These are phyloP conservation scores for Cochlearius cochlearius DNA, from an alignment of 2,113 vertebrate genomes.

Conservation along the genomic window DNA sequence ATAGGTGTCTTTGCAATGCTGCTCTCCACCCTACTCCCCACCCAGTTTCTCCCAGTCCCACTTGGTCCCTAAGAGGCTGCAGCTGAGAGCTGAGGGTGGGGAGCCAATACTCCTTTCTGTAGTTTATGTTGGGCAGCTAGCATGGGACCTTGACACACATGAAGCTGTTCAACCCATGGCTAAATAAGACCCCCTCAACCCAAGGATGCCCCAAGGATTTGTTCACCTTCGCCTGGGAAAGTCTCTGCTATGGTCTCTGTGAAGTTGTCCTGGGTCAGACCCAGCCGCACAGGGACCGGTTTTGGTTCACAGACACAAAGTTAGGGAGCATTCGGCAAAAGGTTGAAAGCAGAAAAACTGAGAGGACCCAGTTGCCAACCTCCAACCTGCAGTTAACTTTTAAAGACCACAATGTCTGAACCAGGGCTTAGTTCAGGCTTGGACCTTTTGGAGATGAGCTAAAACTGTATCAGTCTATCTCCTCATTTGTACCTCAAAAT, in stretches of 20 bases:
- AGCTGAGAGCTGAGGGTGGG: background rate
- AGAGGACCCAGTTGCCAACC: background rate
- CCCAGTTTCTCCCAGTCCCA: background rate
- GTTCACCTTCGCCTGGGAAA: background rate
- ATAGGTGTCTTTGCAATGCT: background rate
- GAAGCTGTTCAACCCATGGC: background rate
- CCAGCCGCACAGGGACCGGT: background rate
- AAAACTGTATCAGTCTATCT: background rate
- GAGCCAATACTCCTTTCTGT: accelerated
- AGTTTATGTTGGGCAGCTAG: background rate
- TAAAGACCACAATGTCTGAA: too few relatives aligned
- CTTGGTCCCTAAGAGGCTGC: background rate
- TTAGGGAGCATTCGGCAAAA: background rate
- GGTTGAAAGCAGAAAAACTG: background rate
- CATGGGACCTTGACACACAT: background rate
- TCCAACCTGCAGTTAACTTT: background rate
- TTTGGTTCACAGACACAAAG: background rate
- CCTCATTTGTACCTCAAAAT: background rate
- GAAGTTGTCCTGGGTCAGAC: background rate
- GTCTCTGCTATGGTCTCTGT: background rate
- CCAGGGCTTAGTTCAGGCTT: background rate
- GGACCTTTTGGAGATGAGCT: background rate
- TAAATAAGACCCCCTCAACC: background rate
- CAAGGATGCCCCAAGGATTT: background rate
- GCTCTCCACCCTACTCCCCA: background rate